These are phyloP conservation scores for Drosophila sechellia DNA, from an alignment of 1,140 invertebrate species.

Conservation along the genomic window DNA sequence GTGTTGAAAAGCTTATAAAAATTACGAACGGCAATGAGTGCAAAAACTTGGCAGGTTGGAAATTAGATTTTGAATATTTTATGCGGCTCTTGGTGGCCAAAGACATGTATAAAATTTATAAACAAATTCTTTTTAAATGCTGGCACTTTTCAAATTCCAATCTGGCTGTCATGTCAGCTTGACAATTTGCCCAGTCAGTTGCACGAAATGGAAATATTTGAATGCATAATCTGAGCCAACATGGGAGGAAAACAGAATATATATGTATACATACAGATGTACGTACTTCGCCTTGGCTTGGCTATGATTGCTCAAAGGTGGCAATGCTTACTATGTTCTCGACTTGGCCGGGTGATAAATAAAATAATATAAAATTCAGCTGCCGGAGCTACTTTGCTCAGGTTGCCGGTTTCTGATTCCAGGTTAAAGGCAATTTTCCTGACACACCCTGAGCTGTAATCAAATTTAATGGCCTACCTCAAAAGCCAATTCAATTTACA, in stretches of 20 bases:
- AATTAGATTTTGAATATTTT: constrained; percentile 81
- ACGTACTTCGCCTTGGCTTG: neutral
- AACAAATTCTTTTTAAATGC: constrained; percentile 71
- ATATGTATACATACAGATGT: neutral
- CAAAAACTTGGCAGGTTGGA: constrained; percentile 54
- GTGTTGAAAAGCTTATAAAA: constrained; percentile 75
- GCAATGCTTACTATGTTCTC: neutral
- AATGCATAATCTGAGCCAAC: constrained; percentile 34
- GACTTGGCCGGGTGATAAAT: constrained; percentile 24
- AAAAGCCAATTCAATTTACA: constrained; percentile 64
- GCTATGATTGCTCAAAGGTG: constrained; percentile 27
- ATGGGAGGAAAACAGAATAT: constrained; percentile 51
- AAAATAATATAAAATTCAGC: constrained; percentile 39
- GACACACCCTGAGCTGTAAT: constrained; percentile 45
- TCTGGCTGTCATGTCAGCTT: constrained; percentile 67
- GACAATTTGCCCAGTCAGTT: constrained; percentile 75
- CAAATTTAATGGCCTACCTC: constrained; percentile 58
- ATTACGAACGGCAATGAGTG: constrained; percentile 51
- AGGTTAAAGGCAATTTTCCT: constrained; percentile 21
- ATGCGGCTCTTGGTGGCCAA: constrained; percentile 66
- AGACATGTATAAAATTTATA: constrained; percentile 69
- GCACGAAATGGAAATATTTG: constrained; percentile 49
- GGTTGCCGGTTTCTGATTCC: neutral
- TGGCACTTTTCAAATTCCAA: constrained; percentile 76
- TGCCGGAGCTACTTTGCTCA: constrained; percentile 3